phyloP scores from a whole-genome alignment of 1,140 invertebrate genomes.

The Marisa cornuarietis region DNA sequence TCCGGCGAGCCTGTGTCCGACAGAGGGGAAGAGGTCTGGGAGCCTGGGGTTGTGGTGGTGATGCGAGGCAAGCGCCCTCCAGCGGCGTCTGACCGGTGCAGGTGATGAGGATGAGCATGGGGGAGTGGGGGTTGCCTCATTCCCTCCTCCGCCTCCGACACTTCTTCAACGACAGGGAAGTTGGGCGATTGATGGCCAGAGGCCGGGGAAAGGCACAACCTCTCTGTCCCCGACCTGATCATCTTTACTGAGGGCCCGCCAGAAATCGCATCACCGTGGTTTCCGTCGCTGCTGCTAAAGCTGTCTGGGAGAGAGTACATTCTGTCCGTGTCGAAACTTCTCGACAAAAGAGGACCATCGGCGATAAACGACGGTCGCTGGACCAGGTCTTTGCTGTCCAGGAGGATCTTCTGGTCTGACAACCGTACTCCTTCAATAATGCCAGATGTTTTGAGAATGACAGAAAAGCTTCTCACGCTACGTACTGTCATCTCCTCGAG shows the following conservation, averaged over 20 bases:
- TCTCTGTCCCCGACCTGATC: background rate
- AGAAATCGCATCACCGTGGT: background rate
- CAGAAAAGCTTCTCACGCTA: background rate
- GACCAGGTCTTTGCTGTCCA: conserved; percentile 9
- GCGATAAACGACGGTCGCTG: background rate
- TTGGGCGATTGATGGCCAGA: background rate
- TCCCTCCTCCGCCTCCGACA: background rate
- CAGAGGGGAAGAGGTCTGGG: conserved; percentile 16
- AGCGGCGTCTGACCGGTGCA: background rate
- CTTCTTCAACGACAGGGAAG: conserved; percentile 11
- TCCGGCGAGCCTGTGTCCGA: conserved; percentile 19
- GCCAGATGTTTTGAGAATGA: conserved; percentile 25
- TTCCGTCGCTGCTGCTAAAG: background rate
- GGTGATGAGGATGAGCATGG: background rate
- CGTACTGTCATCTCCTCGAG: background rate
- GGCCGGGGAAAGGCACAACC: background rate
- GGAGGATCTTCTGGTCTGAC: conserved; percentile 27
- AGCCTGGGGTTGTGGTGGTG: conserved; percentile 16
- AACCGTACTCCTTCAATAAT: conserved; percentile 26
- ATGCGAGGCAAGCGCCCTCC: background rate
- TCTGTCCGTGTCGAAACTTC: background rate
- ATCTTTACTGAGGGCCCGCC: background rate
- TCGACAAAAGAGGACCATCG: background rate
- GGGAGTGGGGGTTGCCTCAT: background rate
- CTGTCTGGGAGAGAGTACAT: background rate